These are phyloP conservation scores for Synchiropus splendidus DNA, from an alignment of 2,113 vertebrate species.

Conservation along the genomic window DNA sequence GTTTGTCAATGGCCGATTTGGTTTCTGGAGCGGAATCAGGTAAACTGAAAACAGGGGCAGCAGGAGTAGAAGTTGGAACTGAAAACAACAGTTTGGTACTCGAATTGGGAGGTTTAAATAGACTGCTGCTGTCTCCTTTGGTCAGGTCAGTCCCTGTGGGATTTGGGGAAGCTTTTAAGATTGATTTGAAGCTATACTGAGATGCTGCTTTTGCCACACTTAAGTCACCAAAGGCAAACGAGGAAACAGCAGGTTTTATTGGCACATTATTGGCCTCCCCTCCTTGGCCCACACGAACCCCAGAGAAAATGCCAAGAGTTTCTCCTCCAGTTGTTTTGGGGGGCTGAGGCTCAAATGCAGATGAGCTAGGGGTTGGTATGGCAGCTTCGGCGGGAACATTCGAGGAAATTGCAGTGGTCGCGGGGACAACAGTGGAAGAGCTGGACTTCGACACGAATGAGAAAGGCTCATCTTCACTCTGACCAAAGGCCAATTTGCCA, in stretches of 20 bases:
- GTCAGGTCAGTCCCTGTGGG: conserved; percentile 15
- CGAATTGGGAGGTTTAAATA: conserved; percentile 60
- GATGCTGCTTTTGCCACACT: conserved; percentile 17
- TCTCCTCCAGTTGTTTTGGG: conserved; percentile 73
- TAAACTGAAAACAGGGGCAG: conserved; percentile 26
- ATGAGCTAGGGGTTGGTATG: conserved; percentile 25
- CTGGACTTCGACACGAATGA: conserved; percentile 48
- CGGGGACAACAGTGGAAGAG: conserved; percentile 25
- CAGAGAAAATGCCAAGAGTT: conserved; percentile 86
- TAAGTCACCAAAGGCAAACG: conserved; percentile 33
- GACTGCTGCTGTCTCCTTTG: conserved; percentile 38
- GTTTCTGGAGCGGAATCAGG: conserved; percentile 35
- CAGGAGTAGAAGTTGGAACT: conserved; percentile 18
- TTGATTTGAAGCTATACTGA: conserved; percentile 57
- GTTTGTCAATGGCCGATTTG: conserved; percentile 19
- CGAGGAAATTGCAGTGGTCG: conserved; percentile 38
- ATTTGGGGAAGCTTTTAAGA: conserved; percentile 59
- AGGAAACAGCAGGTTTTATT: conserved; percentile 27
- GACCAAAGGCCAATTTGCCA: conserved; percentile 61
- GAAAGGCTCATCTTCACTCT: conserved; percentile 54
- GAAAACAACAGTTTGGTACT: conserved; percentile 59
- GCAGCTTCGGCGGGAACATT: conserved; percentile 36
- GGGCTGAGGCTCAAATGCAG: conserved; percentile 51
- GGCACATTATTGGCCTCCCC: conserved; percentile 70
- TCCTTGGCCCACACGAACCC: conserved; percentile 78